These are phyloP conservation scores for Spodoptera littoralis DNA, from an alignment of 2,888 invertebrate species.

Conservation along the genomic window DNA sequence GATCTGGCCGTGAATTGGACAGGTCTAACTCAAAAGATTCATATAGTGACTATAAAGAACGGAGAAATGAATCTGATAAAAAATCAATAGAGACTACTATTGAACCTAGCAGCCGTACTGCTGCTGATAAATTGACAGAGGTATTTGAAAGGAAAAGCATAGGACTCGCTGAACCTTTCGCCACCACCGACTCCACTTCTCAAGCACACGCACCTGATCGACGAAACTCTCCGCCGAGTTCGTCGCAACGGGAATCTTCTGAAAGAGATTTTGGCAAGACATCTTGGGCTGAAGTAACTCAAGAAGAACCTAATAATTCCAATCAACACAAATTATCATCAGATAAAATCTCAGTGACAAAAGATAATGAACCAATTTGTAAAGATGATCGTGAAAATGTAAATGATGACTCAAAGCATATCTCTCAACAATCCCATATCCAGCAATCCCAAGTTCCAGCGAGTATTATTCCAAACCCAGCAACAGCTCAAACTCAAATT, in stretches of 20 bases:
- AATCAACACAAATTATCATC: slow-evolving; percentile 59
- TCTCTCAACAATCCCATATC: slow-evolving; percentile 52
- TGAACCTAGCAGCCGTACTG: slow-evolving; percentile 80
- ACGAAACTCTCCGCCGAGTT: slow-evolving; percentile 80
- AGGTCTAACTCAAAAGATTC: slow-evolving; percentile 85
- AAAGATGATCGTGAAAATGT: slow-evolving; percentile 65
- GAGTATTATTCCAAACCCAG: slow-evolving; percentile 54
- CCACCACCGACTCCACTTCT: slow-evolving; percentile 71
- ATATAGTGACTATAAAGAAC: slow-evolving; percentile 85
- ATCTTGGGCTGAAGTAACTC: slow-evolving; percentile 85
- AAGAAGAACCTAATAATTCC: slow-evolving; percentile 74
- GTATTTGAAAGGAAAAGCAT: slow-evolving; percentile 86
- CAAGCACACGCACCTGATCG: slow-evolving; percentile 82
- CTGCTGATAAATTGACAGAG: slow-evolving; percentile 84
- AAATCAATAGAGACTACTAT: slow-evolving; percentile 77
- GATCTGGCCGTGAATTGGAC: slow-evolving; percentile 80
- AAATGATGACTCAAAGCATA: slow-evolving; percentile 59
- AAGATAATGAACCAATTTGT: slow-evolving; percentile 62
- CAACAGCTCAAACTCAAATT: slow-evolving; percentile 61
- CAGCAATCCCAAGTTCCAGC: slow-evolving; percentile 49
- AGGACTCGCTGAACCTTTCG: slow-evolving; percentile 77
- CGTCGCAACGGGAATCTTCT: slow-evolving; percentile 81
- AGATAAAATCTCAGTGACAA: slow-evolving; percentile 66
- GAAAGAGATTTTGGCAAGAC: slow-evolving; percentile 83
- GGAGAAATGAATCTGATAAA: slow-evolving; percentile 85